Evolutionary conservation across 2,888 invertebrate species (phyloP).

Genomic region (Lepidochrysops patricia): DNA sequence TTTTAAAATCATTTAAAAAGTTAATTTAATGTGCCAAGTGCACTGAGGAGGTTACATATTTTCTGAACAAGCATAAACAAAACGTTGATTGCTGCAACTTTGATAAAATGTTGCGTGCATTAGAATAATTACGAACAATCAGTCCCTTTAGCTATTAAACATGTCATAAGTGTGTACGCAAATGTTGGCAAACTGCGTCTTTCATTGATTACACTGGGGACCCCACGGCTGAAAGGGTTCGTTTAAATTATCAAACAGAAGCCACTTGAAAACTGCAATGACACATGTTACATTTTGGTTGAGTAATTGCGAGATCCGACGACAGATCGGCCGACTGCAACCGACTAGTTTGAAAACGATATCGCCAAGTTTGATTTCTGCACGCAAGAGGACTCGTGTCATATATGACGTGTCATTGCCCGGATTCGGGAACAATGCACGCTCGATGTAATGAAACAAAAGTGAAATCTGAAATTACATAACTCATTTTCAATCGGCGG

Average conservation of each 20-base stretch:
- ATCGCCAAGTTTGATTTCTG: slow-evolving; percentile 19
- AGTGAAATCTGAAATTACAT: slow-evolving; percentile 51
- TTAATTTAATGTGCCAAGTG: too few relatives aligned
- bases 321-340: slow-evolving; percentile 30
- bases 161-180: slow-evolving; percentile 26
- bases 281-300: slow-evolving; percentile 63
- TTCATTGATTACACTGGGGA: slow-evolving; percentile 48
- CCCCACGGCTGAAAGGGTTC: slow-evolving; percentile 49
- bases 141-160: slow-evolving; percentile 14
- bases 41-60: too few relatives aligned
- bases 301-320: slow-evolving; percentile 29
- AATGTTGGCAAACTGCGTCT: slow-evolving; percentile 48
- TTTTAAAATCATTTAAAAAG: too few relatives aligned
- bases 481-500: slow-evolving; percentile 57
- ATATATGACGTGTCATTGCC: slow-evolving; percentile 27
- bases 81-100: neutral
- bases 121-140: slow-evolving; percentile 9
- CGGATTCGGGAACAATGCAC: slow-evolving; percentile 37
- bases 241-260: slow-evolving; percentile 59
- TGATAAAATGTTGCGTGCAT: neutral
- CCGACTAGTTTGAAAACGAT: slow-evolving; percentile 10
- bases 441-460: slow-evolving; percentile 42
- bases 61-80: neutral
- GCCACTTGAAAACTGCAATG: slow-evolving; percentile 68
- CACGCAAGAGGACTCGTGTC: slow-evolving; percentile 16